Evolutionary conservation across 2,113 vertebrate species (phyloP).

Genomic region (Tinamus guttatus): DNA sequence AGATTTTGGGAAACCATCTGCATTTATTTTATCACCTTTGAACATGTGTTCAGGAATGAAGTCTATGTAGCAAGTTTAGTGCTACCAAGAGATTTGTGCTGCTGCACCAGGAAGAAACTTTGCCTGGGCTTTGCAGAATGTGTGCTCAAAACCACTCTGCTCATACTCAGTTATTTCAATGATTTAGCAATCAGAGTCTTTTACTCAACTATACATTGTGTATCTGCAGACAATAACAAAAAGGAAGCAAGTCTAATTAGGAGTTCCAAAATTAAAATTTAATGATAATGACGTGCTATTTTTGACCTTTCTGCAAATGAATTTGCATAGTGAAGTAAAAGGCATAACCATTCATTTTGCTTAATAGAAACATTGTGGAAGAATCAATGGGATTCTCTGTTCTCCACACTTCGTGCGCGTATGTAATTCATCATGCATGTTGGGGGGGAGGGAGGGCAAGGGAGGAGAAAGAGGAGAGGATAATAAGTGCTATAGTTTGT

Average conservation of each 20-base stretch:
- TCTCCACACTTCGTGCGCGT: not conserved
- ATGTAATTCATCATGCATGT: slow-evolving; percentile 29
- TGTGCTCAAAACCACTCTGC: slow-evolving; percentile 18
- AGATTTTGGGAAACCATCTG: slow-evolving; percentile 72
- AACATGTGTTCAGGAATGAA: slow-evolving; percentile 75
- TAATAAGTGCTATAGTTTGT: slow-evolving; percentile 9
- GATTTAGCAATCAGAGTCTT: slow-evolving; percentile 8
- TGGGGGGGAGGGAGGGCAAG: not conserved
- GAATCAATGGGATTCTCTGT: slow-evolving; percentile 37
- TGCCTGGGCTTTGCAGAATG: slow-evolving; percentile 32
- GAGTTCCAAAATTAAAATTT: slow-evolving; percentile 37
- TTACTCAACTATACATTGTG: not conserved
- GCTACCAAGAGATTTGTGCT: slow-evolving; percentile 66
- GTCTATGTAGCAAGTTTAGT: slow-evolving; percentile 57
- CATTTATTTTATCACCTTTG: slow-evolving; percentile 75
- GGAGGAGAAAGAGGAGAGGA: not conserved
- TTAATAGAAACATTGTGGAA: slow-evolving; percentile 38
- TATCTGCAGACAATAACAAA: slow-evolving; percentile 33
- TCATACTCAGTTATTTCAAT: not conserved
- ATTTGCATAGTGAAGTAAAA: not conserved
- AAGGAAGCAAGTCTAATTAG: slow-evolving; percentile 49
- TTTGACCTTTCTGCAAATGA: not conserved
- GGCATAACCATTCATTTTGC: not conserved
- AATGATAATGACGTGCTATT: slow-evolving; percentile 14
- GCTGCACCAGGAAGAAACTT: slow-evolving; percentile 63